These are phyloP conservation scores for Hydrochoerus hydrochaeris DNA, from an alignment of 2,113 vertebrate genomes.

Conservation along the genomic window DNA sequence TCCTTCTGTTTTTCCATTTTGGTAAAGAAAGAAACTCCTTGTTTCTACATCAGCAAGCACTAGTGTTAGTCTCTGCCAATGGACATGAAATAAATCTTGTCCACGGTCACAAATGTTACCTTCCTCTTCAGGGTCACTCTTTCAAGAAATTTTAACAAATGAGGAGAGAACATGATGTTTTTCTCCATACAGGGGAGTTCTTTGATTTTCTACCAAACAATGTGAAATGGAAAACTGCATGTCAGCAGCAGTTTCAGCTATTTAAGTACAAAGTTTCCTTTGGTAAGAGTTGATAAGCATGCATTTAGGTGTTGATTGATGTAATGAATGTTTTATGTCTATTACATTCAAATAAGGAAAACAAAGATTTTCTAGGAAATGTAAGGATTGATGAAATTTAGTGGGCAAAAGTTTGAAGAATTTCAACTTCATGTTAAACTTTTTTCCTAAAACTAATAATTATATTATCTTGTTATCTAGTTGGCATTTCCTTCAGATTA, in stretches of 20 bases:
- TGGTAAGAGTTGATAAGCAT: background rate
- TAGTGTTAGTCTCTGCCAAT: background rate
- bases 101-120: background rate
- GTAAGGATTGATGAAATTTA: background rate
- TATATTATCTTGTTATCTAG: too few relatives aligned
- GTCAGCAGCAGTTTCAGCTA: background rate
- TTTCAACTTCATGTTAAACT: background rate
- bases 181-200: background rate
- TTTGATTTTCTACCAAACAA: background rate
- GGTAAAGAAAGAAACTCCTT: background rate
- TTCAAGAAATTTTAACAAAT: background rate
- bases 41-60: background rate
- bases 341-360: background rate
- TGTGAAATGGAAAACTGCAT: background rate
- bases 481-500: background rate
- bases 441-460: background rate
- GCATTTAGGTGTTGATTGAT: background rate
- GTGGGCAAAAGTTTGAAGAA: background rate
- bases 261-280: background rate
- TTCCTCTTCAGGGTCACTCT: background rate
- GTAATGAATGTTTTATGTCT: background rate
- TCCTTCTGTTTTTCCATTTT: background rate
- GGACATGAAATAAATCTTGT: background rate
- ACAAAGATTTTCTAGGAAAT: constrained; percentile 5
- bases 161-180: background rate